A percentile compares a stretch with the other conserved stretches of the same genome.
Evolutionary conservation across 2,888 invertebrate genomes (phyloP).

Genomic region (Carcina quercana): DNA sequence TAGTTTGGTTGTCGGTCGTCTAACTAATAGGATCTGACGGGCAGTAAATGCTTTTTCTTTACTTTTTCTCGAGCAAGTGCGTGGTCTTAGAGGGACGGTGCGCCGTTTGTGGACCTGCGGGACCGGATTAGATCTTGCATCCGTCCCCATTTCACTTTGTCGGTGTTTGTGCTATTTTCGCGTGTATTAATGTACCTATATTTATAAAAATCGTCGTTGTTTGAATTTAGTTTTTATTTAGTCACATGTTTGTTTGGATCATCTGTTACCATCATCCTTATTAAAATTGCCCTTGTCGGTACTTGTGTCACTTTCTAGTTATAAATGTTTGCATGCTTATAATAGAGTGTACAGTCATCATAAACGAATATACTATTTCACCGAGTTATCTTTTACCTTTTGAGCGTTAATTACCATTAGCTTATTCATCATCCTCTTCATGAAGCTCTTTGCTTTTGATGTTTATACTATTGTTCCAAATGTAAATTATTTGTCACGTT

Average conservation of each 20-base stretch:
- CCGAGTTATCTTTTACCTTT: too few relatives aligned
- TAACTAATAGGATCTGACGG: constrained; percentile 57
- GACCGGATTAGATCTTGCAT: constrained; percentile 27
- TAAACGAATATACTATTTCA: too few relatives aligned
- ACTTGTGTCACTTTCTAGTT: too few relatives aligned
- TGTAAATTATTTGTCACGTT: too few relatives aligned
- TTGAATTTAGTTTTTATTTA: not conserved
- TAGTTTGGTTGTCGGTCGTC: constrained; percentile 52
- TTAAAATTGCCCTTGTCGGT: not conserved
- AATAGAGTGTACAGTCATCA: too few relatives aligned
- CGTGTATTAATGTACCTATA: too few relatives aligned
- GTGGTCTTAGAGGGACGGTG: constrained; percentile 19
- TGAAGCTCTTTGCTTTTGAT: too few relatives aligned
- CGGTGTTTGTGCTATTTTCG: constrained; percentile 16
- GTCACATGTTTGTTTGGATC: not conserved
- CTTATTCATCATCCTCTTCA: too few relatives aligned
- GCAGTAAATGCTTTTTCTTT: constrained; percentile 34
- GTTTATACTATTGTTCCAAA: too few relatives aligned
- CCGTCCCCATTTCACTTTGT: constrained; percentile 25
- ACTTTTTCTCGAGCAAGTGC: constrained; percentile 43
- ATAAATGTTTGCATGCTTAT: too few relatives aligned
- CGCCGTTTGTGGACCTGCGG: constrained; percentile 17
- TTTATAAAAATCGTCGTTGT: not conserved
- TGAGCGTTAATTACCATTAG: too few relatives aligned
- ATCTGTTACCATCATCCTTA: not conserved